Evolutionary conservation across 2,797 vertebrate species (phyloP).

Genomic region (Sebastiscus tertius): DNA sequence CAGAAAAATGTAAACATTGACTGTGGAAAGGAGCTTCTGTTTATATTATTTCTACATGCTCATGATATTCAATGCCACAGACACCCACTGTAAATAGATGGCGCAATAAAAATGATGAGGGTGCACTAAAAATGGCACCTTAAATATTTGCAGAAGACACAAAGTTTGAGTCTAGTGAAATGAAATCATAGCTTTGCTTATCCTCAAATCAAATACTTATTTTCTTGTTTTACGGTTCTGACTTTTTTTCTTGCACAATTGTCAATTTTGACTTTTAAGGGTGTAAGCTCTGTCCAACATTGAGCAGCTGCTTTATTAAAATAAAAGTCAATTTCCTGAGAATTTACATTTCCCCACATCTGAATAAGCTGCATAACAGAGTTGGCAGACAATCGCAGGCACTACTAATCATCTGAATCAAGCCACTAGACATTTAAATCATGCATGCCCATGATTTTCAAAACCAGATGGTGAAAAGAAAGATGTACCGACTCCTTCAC

Average conservation of each 20-base stretch:
- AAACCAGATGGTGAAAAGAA: conserved; percentile 24
- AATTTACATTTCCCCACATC: conserved; percentile 42
- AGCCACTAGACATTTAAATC: conserved; percentile 22
- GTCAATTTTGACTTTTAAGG: not conserved
- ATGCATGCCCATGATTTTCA: conserved; percentile 33
- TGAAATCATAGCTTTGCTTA: not conserved
- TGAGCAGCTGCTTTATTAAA: conserved; percentile 21
- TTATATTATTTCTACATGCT: not conserved
- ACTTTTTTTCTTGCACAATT: not conserved
- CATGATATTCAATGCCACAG: not conserved
- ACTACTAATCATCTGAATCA: conserved; percentile 44
- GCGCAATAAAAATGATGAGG: not conserved
- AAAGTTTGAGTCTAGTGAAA: not conserved
- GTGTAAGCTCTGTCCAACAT: not conserved
- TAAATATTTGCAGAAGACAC: not conserved
- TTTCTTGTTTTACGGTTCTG: not conserved
- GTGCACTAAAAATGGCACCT: not conserved
- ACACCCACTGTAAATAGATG: not conserved
- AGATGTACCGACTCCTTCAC: not conserved
- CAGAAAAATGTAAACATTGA: conserved; percentile 43
- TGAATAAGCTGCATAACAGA: conserved; percentile 21
- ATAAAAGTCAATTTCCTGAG: conserved; percentile 64
- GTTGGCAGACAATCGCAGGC: conserved; percentile 38
- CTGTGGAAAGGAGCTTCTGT: not conserved
- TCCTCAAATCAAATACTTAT: not conserved